These are phyloP conservation scores for Palythoa heliodiscus DNA, from an alignment of 92 coral and sea anemone genomes.

Conservation along the genomic window DNA sequence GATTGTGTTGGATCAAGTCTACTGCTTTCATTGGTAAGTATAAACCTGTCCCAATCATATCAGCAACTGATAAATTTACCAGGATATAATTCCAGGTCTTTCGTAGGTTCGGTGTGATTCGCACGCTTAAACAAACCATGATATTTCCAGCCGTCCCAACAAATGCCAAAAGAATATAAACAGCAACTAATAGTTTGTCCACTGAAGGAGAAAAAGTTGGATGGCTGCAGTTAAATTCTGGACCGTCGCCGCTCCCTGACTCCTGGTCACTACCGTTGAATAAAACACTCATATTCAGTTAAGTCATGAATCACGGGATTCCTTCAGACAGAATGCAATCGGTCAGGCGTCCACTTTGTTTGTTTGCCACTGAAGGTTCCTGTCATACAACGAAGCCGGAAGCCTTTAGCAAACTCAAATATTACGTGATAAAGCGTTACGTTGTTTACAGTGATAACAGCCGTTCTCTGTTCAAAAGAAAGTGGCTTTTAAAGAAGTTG, in stretches of 20 bases:
- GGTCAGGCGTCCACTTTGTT: not conserved
- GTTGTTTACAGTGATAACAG: not conserved
- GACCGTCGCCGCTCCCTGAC: not conserved
- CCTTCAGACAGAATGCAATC: not conserved
- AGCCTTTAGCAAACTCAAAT: not conserved
- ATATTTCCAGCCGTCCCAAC: constrained; percentile 1
- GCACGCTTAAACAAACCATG: constrained; percentile 1
- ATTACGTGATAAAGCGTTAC: not conserved
- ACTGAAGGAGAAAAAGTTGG: not conserved
- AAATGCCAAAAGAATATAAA: not conserved
- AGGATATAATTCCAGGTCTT: constrained; percentile 15
- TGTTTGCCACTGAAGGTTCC: not conserved
- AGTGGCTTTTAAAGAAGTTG: not conserved
- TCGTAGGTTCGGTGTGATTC: not conserved
- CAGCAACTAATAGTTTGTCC: not conserved
- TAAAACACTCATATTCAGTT: not conserved
- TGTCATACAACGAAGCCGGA: not conserved
- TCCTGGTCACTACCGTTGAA: not conserved
- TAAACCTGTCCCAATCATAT: not conserved
- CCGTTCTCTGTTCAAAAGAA: not conserved
- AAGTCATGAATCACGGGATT: not conserved
- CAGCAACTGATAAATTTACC: constrained; percentile 3
- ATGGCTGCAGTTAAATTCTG: not conserved
- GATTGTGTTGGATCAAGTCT: not conserved
- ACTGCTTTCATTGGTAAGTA: not conserved